Evolutionary conservation across 2,888 invertebrate species (phyloP), one percentile per base, ranked within the genome.

Genomic region (Mechanitis mazaeus): DNA sequence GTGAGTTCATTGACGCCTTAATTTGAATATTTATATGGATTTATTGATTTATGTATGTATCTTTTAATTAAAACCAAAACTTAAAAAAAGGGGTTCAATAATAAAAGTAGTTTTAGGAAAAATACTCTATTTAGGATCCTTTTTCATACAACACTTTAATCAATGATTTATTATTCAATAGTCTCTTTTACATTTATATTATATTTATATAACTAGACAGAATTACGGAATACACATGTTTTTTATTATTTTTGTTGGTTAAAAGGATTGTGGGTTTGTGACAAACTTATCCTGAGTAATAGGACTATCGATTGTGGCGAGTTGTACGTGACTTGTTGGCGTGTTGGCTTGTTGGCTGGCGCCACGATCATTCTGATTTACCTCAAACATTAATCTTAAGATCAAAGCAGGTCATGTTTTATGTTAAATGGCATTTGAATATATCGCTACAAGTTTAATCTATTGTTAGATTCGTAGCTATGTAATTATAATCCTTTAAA

Each of bases 371-470:
- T 58, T 80, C 76, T 73, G 75, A 80, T 79, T 81, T 77, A 80
- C 79, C 76, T 78, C 74, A 75, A 81, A 76, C 80, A 85, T 85
- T 85, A 82, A 85, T 83, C 79, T 79, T 79, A 72, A 71, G 71
- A 74, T 75, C 72, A 72, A 81, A 81, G 74, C 75, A 69, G 77
- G 76, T 76, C 77, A 73, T 75, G 75, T 73, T 76, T 75, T 75
- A 75, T 75, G 75, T 76, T 72, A 75, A 74, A 71, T 76, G 75
- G 76, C 75, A 75, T 77, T 83, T 78, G 74, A 79, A 78, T 81
- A 72, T 75, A 71, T 71, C 70, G 67, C 66, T 69, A 64, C 66
- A 63, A 61, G 55, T 64, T 67, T 67, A 67, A 71, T 64, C 66
- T 68, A 68, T 68, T 66, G 67, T 69, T 54, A 55, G 60, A 63